Percentiles rank a stretch among this genome's conserved stretches.
Conservation (phyloP, 2,797 vertebrate species). For the Choloepus didactylus region DNA sequence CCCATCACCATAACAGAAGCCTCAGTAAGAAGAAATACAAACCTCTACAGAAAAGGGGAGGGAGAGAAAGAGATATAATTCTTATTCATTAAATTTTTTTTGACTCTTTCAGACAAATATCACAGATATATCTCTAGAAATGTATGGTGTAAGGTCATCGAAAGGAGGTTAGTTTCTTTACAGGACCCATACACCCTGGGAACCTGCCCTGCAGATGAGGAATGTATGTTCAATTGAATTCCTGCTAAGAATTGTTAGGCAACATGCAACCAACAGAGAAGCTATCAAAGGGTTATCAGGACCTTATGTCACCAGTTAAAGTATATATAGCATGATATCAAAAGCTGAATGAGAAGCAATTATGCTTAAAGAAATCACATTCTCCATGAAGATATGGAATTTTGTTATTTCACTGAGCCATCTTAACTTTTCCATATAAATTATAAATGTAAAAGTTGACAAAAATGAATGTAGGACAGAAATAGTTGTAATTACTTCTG, state of each 20-base stretch:
- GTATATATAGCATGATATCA: too few relatives aligned
- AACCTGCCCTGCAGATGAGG: neutral
- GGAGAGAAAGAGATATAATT: fast-evolving
- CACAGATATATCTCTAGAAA: neutral
- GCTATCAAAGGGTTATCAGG: neutral
- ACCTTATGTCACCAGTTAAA: neutral
- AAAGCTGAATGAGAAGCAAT: neutral
- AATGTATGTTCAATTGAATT: neutral
- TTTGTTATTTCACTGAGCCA: neutral
- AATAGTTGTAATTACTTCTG: fast-evolving
- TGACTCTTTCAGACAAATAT: neutral
- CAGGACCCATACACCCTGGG: neutral
- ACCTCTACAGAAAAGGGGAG: too few relatives aligned
- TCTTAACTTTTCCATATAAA: neutral
- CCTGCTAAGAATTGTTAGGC: neutral
- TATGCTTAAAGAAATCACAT: neutral
- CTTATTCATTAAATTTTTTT: fast-evolving
- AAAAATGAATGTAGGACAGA: neutral
- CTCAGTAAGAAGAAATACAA: neutral
- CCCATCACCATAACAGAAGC: too few relatives aligned
- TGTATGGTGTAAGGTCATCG: neutral
- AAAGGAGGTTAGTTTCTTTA: neutral
- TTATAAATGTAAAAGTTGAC: neutral
- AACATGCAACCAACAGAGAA: neutral
- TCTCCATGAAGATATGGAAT: neutral